Evolutionary conservation across 2,797 vertebrate species (phyloP), one percentile per base, ranked within the genome.

Genomic region (Aphelocoma californica): DNA sequence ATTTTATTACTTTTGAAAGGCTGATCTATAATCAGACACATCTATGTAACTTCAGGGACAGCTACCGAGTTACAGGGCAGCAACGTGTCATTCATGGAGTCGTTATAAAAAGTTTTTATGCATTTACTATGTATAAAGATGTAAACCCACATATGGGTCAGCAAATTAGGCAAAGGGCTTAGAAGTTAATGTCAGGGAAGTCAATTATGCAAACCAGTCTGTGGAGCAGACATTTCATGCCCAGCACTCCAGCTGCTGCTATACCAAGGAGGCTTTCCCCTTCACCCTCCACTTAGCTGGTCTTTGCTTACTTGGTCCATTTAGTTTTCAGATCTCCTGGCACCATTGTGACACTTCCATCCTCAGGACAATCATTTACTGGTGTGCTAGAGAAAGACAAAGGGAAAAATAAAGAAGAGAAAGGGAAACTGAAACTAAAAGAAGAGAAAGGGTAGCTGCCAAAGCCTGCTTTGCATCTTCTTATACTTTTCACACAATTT

Each of bases 1-100:
- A 48, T 81, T 96, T 92, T 80, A 75, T 90, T 92, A 32, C 93
- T 90, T 95, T 67, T 84, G 64, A 95, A 92, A 94, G 81, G 45
- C 83, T 93, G 77, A 82, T 90, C 88, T 94, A 93, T 93, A 95
- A 94, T 74, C 80, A 90, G 91, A 72, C 62, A 65, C 31, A 31
- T 95, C 86, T 72, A 25, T 90, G 44, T 90, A 88, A 86, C 78
- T 67, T 40, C 74, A 56, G 15, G 86, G 81, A 94, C 60, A 92
- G 21, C 83, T 90, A 79, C 64, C 0, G 1, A 92, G 81, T 77
- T 89, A 73, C 57, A 75, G 81, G 78, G 71, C 78, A 92, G 42
- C 48, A 66, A 20, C 11, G 5, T 92, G 83, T 84, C 70, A 82
- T 81, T 95, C 90, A 45, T 9, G 16, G 74, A 92, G 45, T 67